Conservation (phyloP, 2,113 vertebrate species). For the Pipa parva region DNA sequence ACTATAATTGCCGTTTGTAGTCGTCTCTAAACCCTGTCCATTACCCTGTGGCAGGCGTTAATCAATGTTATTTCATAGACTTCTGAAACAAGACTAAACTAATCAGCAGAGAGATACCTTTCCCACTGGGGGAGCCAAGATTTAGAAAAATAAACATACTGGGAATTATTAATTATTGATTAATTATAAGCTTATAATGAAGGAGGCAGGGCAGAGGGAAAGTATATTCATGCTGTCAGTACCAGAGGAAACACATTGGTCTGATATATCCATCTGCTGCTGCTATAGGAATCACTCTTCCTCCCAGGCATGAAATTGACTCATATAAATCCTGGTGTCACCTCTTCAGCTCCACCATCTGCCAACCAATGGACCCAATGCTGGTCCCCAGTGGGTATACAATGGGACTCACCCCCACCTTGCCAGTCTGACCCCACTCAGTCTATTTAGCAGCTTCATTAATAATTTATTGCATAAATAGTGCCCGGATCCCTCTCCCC, state of each 20-base stretch:
- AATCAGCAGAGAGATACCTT: no score
- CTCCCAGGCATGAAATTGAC: constrained; percentile 22
- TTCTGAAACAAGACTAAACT: no score
- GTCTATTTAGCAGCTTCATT: constrained; percentile 39
- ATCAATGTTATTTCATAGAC: no score
- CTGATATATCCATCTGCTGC: constrained; percentile 5
- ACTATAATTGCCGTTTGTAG: no score
- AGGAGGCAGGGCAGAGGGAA: background rate
- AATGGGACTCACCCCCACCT: background rate
- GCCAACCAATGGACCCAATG: no score
- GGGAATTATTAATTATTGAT: no score
- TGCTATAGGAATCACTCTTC: constrained; percentile 37
- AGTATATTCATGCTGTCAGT: constrained; percentile 4
- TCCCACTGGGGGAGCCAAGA: no score
- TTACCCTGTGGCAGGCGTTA: no score
- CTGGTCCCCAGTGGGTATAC: background rate
- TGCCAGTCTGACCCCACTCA: background rate
- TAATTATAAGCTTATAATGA: no score
- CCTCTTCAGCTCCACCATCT: constrained; percentile 20
- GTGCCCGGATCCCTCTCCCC: constrained; percentile 32
- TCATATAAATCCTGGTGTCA: background rate
- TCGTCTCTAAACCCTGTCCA: no score
- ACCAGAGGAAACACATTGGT: constrained; percentile 31
- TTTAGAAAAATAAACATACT: no score
- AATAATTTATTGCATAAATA: constrained; percentile 55